These are phyloP conservation scores for Neoascia interrupta DNA, from an alignment of 2,888 invertebrate genomes.

Conservation along the genomic window DNA sequence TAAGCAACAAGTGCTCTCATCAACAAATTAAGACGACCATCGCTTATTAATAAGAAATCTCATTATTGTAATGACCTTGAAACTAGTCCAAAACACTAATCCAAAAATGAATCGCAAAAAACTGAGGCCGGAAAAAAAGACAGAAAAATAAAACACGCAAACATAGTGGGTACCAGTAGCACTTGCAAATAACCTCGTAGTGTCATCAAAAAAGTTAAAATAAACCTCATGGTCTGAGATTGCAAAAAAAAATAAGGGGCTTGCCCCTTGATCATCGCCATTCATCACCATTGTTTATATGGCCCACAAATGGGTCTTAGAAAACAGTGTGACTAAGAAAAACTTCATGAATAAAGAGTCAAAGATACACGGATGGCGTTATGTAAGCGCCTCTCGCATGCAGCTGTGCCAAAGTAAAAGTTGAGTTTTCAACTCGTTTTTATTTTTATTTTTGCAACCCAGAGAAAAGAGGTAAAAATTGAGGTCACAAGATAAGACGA, in stretches of 20 bases:
- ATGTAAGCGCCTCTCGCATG: constrained; percentile 1
- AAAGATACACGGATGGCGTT: constrained; percentile 3
- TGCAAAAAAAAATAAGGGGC: neutral
- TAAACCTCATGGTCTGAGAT: too few species aligned
- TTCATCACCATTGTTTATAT: neutral
- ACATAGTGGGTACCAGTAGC: neutral
- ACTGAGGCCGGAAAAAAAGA: neutral
- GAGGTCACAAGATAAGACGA: constrained; percentile 26
- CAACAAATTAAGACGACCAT: too few species aligned
- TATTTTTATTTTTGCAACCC: constrained; percentile 1
- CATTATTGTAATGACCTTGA: constrained; percentile 33
- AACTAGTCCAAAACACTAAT: neutral
- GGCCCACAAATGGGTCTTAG: neutral
- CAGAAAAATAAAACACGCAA: neutral
- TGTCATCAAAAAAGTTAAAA: constrained; percentile 1
- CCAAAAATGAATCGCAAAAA: neutral
- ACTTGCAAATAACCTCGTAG: constrained; percentile 2
- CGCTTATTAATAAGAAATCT: too few species aligned
- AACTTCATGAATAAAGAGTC: neutral
- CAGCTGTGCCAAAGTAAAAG: constrained; percentile 25
- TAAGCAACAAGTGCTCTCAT: too few species aligned
- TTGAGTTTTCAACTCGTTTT: neutral
- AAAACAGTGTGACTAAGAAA: too few species aligned
- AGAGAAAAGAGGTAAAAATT: neutral
- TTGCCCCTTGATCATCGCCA: too few species aligned